These are phyloP conservation scores for Hippocampus guttulatus DNA, from an alignment of 2,113 vertebrate genomes.

Conservation along the genomic window DNA sequence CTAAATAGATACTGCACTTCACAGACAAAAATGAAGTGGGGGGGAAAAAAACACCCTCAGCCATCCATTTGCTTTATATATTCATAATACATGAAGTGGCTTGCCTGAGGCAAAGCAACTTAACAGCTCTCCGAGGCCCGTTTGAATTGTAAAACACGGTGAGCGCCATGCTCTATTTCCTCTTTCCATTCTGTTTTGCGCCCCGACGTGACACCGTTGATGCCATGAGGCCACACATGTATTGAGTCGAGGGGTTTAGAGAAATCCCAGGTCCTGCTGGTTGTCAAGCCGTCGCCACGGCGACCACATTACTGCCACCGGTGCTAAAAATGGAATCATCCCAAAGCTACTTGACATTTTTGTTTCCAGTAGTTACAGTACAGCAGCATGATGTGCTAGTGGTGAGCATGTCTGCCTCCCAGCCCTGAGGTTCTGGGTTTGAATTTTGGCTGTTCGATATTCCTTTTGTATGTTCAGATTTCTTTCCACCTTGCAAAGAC, in stretches of 20 bases:
- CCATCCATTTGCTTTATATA: not conserved
- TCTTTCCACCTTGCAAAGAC: no score
- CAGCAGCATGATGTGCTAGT: not conserved
- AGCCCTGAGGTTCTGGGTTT: no score
- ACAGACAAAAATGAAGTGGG: not conserved
- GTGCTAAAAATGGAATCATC: not conserved
- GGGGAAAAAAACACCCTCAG: not conserved
- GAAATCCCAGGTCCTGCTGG: conserved; percentile 30
- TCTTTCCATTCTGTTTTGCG: not conserved
- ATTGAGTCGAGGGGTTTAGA: conserved; percentile 30
- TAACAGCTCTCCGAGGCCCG: conserved; percentile 1
- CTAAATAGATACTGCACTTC: not conserved
- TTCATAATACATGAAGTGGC: conserved; percentile 3
- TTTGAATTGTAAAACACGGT: conserved; percentile 7
- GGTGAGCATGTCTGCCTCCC: not conserved
- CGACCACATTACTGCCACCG: conserved; percentile 25
- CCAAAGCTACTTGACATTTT: not conserved
- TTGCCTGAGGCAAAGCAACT: not conserved
- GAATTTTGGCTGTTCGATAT: no score
- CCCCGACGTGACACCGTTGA: not conserved
- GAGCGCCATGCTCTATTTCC: not conserved
- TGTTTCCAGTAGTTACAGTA: not conserved
- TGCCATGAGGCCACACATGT: conserved; percentile 18
- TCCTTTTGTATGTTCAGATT: no score
- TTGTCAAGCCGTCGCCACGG: conserved; percentile 42